Conservation (phyloP, 1,140 invertebrate species). For the Neoseiulus cucumeris region DNA sequence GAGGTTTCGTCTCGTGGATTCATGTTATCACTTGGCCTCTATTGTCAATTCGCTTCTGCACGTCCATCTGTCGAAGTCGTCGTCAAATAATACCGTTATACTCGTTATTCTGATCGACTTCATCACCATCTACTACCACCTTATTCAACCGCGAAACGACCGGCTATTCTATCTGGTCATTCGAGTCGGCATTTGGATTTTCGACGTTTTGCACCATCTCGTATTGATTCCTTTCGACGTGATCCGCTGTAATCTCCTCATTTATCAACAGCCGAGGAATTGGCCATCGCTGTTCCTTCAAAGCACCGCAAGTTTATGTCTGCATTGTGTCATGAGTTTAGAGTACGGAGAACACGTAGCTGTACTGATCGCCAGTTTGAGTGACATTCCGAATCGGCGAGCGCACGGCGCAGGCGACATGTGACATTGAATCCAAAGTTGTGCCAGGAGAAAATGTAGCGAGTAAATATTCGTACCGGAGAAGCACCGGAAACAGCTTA, state of each 20-base stretch:
- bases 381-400: neutral
- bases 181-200: neutral
- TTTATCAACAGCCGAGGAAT: neutral
- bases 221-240: neutral
- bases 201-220: neutral
- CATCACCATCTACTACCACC: neutral
- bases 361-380: neutral
- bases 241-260: neutral
- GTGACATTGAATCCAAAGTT: neutral
- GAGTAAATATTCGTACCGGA: too few relatives aligned
- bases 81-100: neutral
- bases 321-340: neutral
- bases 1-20: neutral
- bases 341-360: neutral
- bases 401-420: neutral
- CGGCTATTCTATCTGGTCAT: neutral
- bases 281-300: neutral
- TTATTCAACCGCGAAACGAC: neutral
- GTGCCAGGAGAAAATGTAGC: too few relatives aligned
- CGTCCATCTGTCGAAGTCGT: neutral
- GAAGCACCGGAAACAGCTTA: too few relatives aligned
- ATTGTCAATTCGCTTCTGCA: neutral
- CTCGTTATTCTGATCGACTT: neutral
- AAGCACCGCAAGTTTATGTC: neutral
- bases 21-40: conserved; percentile 9